Percentiles rank a stretch among this genome's conserved stretches.
Conservation (phyloP, 2,113 vertebrate species). For the Ginglymostoma cirratum region DNA sequence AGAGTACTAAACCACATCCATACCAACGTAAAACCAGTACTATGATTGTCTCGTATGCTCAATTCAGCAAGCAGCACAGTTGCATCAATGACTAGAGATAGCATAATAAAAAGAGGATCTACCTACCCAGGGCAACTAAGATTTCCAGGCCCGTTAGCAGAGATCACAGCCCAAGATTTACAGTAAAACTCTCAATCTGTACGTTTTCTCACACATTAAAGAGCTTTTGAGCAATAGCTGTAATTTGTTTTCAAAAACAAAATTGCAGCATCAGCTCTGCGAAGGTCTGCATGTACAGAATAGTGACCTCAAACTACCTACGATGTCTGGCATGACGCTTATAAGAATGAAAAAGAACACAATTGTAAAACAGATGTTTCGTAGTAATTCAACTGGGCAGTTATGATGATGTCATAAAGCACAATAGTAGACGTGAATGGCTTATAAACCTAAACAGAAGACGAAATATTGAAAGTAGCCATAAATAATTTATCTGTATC, state of each 20-base stretch:
- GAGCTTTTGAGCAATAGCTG: background rate
- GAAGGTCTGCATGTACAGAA: background rate
- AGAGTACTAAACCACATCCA: background rate
- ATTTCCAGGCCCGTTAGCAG: background rate
- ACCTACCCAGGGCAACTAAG: background rate
- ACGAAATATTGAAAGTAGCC: background rate
- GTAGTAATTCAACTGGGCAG: slow-evolving; percentile 11
- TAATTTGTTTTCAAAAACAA: background rate
- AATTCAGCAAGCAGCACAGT: background rate
- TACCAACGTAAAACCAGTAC: background rate
- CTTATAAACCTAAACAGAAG: background rate
- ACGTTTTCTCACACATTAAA: background rate
- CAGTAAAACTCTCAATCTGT: background rate
- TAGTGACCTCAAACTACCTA: background rate
- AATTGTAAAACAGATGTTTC: background rate
- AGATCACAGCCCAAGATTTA: background rate
- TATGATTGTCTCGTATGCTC: background rate
- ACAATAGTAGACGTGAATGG: background rate
- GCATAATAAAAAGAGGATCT: background rate
- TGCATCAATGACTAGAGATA: background rate
- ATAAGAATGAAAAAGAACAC: background rate
- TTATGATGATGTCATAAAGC: background rate
- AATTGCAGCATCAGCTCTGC: background rate
- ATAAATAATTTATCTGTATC: background rate
- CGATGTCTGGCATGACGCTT: too few species aligned